Conservation (phyloP, 2,113 vertebrate species). For the Oreochromis tanganicae region DNA sequence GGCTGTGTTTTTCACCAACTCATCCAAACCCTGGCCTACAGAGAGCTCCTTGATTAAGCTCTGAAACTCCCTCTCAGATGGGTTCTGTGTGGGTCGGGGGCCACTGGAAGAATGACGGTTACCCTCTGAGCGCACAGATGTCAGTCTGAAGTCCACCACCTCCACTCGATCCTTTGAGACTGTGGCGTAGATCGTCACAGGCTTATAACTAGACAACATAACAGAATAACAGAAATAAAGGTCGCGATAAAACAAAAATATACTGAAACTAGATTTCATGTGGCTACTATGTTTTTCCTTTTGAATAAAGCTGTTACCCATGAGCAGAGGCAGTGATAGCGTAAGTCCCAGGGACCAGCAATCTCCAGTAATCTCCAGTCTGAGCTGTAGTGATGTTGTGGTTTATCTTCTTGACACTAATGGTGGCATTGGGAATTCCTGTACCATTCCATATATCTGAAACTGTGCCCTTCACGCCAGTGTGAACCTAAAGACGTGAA, state of each 20-base stretch:
- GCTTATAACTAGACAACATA: slow-evolving; percentile 74
- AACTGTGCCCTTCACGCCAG: slow-evolving; percentile 84
- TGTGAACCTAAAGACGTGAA: slow-evolving; percentile 80
- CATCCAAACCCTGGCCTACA: slow-evolving; percentile 82
- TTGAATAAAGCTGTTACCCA: slow-evolving; percentile 74
- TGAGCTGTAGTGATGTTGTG: slow-evolving; percentile 82
- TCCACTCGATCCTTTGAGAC: slow-evolving; percentile 73
- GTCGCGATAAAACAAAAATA: not conserved
- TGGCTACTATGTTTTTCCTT: not conserved
- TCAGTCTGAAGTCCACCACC: slow-evolving; percentile 87
- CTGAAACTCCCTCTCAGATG: slow-evolving; percentile 80
- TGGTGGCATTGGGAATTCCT: slow-evolving; percentile 89
- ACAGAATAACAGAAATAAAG: not conserved
- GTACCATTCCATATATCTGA: slow-evolving; percentile 80
- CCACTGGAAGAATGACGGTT: slow-evolving; percentile 51
- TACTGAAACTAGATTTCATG: not conserved
- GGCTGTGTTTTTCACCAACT: slow-evolving; percentile 74
- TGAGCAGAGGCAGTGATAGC: slow-evolving; percentile 83
- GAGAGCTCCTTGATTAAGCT: slow-evolving; percentile 88
- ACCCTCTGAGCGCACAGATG: slow-evolving; percentile 55
- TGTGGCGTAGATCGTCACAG: slow-evolving; percentile 76
- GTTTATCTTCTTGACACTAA: slow-evolving; percentile 80
- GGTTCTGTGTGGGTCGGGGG: slow-evolving; percentile 65
- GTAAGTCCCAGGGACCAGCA: slow-evolving; percentile 83
- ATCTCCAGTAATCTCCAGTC: slow-evolving; percentile 93